Evolutionary conservation across 2,797 vertebrate species (phyloP).

Genomic region (Pogonophryne albipinna): DNA sequence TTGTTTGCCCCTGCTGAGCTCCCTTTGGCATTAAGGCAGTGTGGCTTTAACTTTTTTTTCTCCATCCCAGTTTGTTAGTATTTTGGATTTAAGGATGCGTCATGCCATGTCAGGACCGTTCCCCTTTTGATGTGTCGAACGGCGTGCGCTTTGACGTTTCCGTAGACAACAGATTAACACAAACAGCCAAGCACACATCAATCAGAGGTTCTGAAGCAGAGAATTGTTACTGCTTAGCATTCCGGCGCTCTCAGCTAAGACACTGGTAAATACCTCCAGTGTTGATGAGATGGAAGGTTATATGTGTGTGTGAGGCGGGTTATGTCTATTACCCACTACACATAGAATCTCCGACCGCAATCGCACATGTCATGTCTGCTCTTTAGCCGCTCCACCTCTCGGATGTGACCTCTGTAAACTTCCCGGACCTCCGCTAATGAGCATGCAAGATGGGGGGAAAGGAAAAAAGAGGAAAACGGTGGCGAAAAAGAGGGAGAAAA

Average conservation of each 20-base stretch:
- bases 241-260: constrained; percentile 76
- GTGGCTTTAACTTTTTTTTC: constrained; percentile 47
- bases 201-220: constrained; percentile 83
- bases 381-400: constrained; percentile 61
- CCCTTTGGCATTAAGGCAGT: constrained; percentile 44
- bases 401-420: constrained; percentile 70
- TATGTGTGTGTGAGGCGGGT: constrained; percentile 35
- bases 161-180: constrained; percentile 84
- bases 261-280: constrained; percentile 78
- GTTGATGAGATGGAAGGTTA: constrained; percentile 62
- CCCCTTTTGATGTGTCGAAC: constrained; percentile 72
- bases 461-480: constrained; percentile 23
- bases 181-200: constrained; percentile 84
- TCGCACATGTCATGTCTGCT: constrained; percentile 58
- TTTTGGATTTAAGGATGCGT: constrained; percentile 70
- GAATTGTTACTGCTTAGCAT: constrained; percentile 81
- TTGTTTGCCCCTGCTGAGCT: constrained; percentile 49
- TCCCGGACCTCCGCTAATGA: constrained; percentile 70
- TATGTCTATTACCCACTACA: constrained; percentile 58
- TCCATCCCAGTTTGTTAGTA: constrained; percentile 57
- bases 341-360: constrained; percentile 39
- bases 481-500: neutral
- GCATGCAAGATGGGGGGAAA: constrained; percentile 62
- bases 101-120: constrained; percentile 65
- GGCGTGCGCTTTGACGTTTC: constrained; percentile 77